Evolutionary conservation across 2,113 vertebrate genomes (phyloP).

Genomic region (Grallaria varia): DNA sequence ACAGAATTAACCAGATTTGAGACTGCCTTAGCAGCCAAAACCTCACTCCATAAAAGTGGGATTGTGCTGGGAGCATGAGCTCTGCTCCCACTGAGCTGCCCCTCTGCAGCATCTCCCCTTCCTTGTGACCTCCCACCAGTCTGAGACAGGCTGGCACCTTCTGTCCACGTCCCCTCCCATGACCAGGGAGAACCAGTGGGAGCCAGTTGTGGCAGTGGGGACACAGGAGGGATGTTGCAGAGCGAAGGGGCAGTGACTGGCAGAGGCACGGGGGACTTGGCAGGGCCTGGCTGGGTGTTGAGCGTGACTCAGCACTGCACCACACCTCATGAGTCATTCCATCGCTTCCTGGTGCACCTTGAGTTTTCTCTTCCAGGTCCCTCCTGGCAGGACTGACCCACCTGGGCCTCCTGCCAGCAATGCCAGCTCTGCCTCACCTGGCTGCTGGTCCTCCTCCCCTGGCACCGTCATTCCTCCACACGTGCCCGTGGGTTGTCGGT

Average conservation of each 20-base stretch:
- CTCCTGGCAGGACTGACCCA: neutral
- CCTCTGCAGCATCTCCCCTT: neutral
- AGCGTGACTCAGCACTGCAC: conserved; percentile 1
- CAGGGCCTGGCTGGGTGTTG: neutral
- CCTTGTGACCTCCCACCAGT: neutral
- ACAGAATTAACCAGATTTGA: neutral
- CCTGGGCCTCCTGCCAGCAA: neutral
- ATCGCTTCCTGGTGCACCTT: conserved; percentile 48
- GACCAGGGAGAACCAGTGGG: neutral
- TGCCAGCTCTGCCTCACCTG: conserved; percentile 9
- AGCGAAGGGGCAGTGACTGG: accelerated
- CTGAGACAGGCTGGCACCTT: neutral
- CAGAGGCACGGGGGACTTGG: neutral
- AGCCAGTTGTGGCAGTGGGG: neutral
- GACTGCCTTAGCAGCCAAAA: neutral
- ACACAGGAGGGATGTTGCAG: accelerated
- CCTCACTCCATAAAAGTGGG: neutral
- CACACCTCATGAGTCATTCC: conserved; percentile 60
- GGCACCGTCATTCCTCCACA: neutral
- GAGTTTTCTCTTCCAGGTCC: conserved; percentile 22
- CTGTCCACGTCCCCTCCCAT: accelerated
- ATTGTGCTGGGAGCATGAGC: neutral
- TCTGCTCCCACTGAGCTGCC: neutral
- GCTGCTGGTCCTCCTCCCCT: neutral
- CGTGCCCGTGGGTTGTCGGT: accelerated